Evolutionary conservation across 1,140 invertebrate genomes (phyloP).

Genomic region (Drosophila subpulchrella): DNA sequence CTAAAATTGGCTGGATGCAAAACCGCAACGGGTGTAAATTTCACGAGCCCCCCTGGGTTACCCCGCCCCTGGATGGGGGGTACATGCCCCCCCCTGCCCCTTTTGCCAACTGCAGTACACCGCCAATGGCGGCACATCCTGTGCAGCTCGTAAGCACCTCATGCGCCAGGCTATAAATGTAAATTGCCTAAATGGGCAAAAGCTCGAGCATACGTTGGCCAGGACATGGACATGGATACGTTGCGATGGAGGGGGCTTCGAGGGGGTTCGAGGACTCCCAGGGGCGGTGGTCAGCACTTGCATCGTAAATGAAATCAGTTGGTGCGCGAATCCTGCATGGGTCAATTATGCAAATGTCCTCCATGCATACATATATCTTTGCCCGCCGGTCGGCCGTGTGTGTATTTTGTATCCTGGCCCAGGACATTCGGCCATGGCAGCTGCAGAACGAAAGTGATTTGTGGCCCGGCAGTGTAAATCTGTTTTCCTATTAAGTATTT

Average conservation of each 20-base stretch:
- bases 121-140: conserved; percentile 75
- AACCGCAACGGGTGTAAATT: conserved; percentile 82
- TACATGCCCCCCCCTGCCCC: too few species aligned
- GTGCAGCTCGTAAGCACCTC: conserved; percentile 82
- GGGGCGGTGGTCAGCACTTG: conserved; percentile 14
- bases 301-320: conserved; percentile 82
- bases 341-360: conserved; percentile 81
- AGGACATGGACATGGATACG: conserved; percentile 63
- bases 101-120: conserved; percentile 21
- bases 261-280: background rate
- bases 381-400: conserved; percentile 2
- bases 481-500: conserved; percentile 82
- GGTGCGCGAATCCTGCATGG: conserved; percentile 82
- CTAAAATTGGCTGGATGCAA: conserved; percentile 67
- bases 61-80: background rate
- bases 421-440: conserved; percentile 37
- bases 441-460: conserved; percentile 76
- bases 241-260: conserved; percentile 2
- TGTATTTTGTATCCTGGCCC: conserved; percentile 22
- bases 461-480: conserved; percentile 77
- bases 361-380: conserved; percentile 32
- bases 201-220: conserved; percentile 80
- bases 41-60: conserved; percentile 35
- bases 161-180: conserved; percentile 82
- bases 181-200: conserved; percentile 82